A percentile compares a stretch with the other conserved stretches of the same genome.
Evolutionary conservation across 2,888 invertebrate species (phyloP).

Genomic region (Phyllotreta cruciferae): DNA sequence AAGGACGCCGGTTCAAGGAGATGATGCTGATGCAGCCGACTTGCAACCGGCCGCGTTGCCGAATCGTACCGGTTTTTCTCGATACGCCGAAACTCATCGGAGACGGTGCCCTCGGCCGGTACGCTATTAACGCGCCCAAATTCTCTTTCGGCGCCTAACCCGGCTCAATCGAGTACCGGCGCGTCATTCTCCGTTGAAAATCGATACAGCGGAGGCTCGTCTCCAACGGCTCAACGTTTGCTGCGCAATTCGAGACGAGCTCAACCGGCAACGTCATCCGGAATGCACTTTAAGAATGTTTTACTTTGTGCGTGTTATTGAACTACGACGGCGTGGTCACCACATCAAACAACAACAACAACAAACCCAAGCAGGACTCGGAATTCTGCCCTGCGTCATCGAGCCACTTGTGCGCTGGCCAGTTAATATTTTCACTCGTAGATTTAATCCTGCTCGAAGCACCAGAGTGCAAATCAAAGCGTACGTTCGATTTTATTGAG

Average conservation of each 20-base stretch:
- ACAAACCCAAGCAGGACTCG: slow-evolving; percentile 32
- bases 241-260: background rate
- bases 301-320: slow-evolving; percentile 41
- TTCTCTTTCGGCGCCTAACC: background rate
- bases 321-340: slow-evolving; percentile 35
- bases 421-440: slow-evolving; percentile 4
- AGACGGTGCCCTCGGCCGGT: background rate
- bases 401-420: slow-evolving; percentile 16
- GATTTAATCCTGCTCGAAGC: too few species aligned
- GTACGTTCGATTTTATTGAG: too few species aligned
- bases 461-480: too few species aligned
- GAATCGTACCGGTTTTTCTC: background rate
- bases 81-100: background rate
- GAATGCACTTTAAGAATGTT: slow-evolving; percentile 37
- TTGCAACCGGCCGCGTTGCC: slow-evolving; percentile 22
- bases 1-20: slow-evolving; percentile 54
- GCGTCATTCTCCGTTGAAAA: background rate
- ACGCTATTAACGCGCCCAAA: background rate
- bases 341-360: slow-evolving; percentile 34
- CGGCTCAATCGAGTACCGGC: background rate
- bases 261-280: slow-evolving; percentile 28
- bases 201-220: too few species aligned
- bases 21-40: slow-evolving; percentile 39
- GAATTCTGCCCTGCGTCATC: slow-evolving; percentile 28
- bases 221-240: too few species aligned